Conservation (phyloP, 2,888 invertebrate species). For the Aphodius granarius region DNA sequence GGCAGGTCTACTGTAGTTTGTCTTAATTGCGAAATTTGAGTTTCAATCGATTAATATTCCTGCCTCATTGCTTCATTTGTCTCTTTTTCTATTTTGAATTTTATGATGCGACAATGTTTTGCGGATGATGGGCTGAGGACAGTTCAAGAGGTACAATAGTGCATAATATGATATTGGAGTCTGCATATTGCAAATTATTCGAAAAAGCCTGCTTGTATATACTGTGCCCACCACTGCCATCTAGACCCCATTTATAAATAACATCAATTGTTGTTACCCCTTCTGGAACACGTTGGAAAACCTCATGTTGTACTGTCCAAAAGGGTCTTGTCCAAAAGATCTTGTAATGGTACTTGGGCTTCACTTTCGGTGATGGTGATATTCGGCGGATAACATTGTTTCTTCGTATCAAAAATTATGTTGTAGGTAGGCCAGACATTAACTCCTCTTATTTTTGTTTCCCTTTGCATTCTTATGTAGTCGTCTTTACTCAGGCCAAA, state of each 20-base stretch:
- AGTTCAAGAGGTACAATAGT: slow-evolving; percentile 2
- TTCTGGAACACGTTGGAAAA: slow-evolving; percentile 4
- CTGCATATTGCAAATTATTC: slow-evolving; percentile 16
- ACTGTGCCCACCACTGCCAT: slow-evolving; percentile 23
- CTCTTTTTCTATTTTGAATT: background rate
- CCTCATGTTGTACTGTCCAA: background rate
- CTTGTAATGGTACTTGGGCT: slow-evolving; percentile 8
- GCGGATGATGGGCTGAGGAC: background rate
- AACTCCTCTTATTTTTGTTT: slow-evolving; percentile 17
- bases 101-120: background rate
- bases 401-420: slow-evolving; percentile 6
- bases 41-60: background rate
- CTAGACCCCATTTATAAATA: slow-evolving; percentile 20
- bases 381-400: slow-evolving; percentile 8
- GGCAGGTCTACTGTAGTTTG: background rate
- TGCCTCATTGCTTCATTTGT: background rate
- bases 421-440: slow-evolving; percentile 11
- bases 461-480: slow-evolving; percentile 16
- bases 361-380: slow-evolving; percentile 8
- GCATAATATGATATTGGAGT: slow-evolving; percentile 11
- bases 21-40: background rate
- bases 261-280: slow-evolving; percentile 1
- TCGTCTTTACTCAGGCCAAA: slow-evolving; percentile 14
- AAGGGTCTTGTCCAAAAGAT: background rate
- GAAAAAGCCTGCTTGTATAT: slow-evolving; percentile 21